Conservation (phyloP, 2,797 vertebrate genomes). For the Myotis daubentonii region DNA sequence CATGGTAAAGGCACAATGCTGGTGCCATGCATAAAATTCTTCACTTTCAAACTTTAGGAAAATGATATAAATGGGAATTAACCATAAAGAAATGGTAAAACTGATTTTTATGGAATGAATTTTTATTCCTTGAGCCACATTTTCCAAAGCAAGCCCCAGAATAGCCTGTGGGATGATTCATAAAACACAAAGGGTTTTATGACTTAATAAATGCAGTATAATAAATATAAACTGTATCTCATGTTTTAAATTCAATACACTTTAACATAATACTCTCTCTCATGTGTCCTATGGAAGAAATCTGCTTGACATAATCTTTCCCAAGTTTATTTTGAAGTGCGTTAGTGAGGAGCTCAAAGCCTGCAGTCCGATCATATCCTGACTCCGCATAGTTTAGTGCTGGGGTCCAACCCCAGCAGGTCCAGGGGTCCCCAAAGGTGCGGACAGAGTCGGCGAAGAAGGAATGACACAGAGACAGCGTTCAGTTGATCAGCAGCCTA, state of each 20-base stretch:
- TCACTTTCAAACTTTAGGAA: not conserved
- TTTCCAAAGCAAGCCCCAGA: not conserved
- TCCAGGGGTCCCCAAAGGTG: too few relatives aligned
- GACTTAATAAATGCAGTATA: not conserved
- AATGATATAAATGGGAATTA: not conserved
- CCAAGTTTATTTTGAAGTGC: slow-evolving; percentile 3
- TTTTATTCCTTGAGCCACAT: not conserved
- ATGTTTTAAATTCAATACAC: not conserved
- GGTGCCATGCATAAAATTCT: not conserved
- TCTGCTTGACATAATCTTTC: not conserved
- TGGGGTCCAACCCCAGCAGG: too few relatives aligned
- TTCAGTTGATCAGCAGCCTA: too few relatives aligned
- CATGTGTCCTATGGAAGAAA: not conserved
- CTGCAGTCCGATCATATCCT: not conserved
- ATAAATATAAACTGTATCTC: not conserved
- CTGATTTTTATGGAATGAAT: not conserved
- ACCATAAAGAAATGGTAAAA: not conserved
- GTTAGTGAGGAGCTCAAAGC: not conserved
- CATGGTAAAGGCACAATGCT: not conserved
- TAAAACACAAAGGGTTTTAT: not conserved
- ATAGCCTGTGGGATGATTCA: not conserved
- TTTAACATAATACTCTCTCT: not conserved
- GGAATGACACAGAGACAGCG: too few relatives aligned
- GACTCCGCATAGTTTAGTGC: too few relatives aligned
- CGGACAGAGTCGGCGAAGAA: too few relatives aligned